phyloP scores from a whole-genome alignment of 2,888 invertebrate genomes.

The Drosophila dives region DNA sequence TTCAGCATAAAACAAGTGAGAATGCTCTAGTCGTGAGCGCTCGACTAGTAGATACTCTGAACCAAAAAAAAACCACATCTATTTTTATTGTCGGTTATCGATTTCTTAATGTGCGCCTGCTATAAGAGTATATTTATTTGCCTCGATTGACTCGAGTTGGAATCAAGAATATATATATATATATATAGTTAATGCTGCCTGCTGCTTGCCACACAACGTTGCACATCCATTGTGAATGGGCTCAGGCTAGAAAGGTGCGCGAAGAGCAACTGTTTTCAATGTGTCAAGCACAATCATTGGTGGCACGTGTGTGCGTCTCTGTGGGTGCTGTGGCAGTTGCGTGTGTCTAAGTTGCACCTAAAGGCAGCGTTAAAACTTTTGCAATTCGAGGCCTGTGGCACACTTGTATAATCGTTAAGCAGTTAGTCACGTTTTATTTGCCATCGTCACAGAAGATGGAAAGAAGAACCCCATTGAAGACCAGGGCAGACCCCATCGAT shows the following conservation, averaged over 20 bases:
- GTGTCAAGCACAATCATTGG: constrained; percentile 62
- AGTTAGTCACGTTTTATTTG: constrained; percentile 68
- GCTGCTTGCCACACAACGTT: neutral
- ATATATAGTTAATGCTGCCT: neutral
- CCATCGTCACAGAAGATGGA: constrained; percentile 29
- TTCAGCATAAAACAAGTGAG: constrained; percentile 21
- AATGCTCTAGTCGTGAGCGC: neutral
- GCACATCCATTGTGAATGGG: neutral
- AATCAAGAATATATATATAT: neutral
- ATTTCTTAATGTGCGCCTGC: neutral
- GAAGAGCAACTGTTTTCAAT: constrained; percentile 56
- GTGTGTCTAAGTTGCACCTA: constrained; percentile 46
- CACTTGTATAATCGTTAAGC: constrained; percentile 67
- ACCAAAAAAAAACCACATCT: neutral
- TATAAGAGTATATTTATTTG: neutral
- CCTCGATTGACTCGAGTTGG: neutral
- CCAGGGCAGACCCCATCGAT: neutral
- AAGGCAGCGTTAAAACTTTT: constrained; percentile 50
- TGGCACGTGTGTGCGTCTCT: constrained; percentile 8
- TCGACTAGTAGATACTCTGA: neutral
- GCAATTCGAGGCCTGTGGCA: constrained; percentile 57
- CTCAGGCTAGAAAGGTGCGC: constrained; percentile 26
- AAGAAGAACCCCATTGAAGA: constrained; percentile 36
- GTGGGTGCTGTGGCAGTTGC: constrained; percentile 11
- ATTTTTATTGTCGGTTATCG: neutral